A percentile compares a stretch with the other conserved stretches of the same genome.
phyloP scores from a whole-genome alignment of 37 sponge, comb jelly and placozoan genomes.

The Bolinopsis microptera region DNA sequence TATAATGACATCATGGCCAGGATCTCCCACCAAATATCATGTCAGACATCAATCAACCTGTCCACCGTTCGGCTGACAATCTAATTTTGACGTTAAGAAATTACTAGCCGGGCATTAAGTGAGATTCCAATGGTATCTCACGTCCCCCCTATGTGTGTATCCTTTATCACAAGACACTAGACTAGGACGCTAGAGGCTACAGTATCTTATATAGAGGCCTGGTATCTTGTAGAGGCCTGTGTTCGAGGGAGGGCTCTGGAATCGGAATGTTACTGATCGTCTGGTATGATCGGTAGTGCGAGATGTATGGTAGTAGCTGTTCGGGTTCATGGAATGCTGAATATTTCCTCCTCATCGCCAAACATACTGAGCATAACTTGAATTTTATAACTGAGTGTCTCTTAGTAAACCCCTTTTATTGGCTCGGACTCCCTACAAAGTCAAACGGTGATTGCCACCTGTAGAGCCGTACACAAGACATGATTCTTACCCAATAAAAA shows the following conservation, averaged over 20 bases:
- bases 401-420: too few relatives aligned
- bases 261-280: not conserved
- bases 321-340: not conserved
- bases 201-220: too few relatives aligned
- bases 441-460: too few relatives aligned
- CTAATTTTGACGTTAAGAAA: not conserved
- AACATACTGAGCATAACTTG: not conserved
- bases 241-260: not conserved
- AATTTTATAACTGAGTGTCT: not conserved
- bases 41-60: not conserved
- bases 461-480: too few relatives aligned
- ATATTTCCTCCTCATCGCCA: not conserved
- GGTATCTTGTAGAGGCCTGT: not conserved
- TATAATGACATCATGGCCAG: not conserved
- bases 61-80: not conserved
- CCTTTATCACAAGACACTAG: not conserved
- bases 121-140: not conserved
- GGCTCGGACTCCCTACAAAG: too few relatives aligned
- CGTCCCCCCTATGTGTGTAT: not conserved
- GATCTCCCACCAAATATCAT: not conserved
- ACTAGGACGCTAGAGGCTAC: too few relatives aligned
- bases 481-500: too few relatives aligned
- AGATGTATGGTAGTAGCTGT: not conserved
- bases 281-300: not conserved
- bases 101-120: not conserved